Conservation (phyloP, 2,797 vertebrate genomes). For the Ctenopoma multispine region DNA sequence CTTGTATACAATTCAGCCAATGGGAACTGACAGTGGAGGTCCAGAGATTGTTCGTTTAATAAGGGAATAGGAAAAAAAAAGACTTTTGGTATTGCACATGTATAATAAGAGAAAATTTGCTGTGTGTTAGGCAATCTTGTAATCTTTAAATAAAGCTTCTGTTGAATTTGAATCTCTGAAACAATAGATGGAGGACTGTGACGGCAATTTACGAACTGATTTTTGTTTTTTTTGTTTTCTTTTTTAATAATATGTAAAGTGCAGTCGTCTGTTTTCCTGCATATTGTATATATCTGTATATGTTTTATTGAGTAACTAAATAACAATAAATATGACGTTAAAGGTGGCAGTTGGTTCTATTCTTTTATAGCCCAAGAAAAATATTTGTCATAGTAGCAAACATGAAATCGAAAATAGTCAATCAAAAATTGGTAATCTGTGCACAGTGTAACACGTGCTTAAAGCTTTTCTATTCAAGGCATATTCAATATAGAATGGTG, state of each 20-base stretch:
- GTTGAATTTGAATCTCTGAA: constrained; percentile 94
- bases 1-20: constrained; percentile 88
- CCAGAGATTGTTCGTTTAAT: constrained; percentile 76
- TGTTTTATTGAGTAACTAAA: constrained; percentile 99
- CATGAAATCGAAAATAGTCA: not conserved
- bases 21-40: constrained; percentile 69
- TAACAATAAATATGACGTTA: constrained; percentile 99
- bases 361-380: not conserved
- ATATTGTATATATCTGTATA: constrained; percentile 99
- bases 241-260: constrained; percentile 98
- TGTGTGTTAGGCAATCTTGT: constrained; percentile 98
- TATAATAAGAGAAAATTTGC: constrained; percentile 97
- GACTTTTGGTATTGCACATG: constrained; percentile 97
- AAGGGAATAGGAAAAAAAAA: constrained; percentile 82
- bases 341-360: constrained; percentile 84
- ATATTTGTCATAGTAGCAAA: not conserved
- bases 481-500: constrained; percentile 15
- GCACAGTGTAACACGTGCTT: not conserved
- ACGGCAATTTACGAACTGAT: constrained; percentile 93
- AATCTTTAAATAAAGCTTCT: constrained; percentile 88
- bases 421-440: constrained; percentile 8
- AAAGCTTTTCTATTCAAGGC: constrained; percentile 18
- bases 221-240: constrained; percentile 81
- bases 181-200: constrained; percentile 97
- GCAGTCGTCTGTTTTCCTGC: constrained; percentile 99